phyloP scores from a whole-genome alignment of 2,113 vertebrate species.

The Halichoerus grypus region DNA sequence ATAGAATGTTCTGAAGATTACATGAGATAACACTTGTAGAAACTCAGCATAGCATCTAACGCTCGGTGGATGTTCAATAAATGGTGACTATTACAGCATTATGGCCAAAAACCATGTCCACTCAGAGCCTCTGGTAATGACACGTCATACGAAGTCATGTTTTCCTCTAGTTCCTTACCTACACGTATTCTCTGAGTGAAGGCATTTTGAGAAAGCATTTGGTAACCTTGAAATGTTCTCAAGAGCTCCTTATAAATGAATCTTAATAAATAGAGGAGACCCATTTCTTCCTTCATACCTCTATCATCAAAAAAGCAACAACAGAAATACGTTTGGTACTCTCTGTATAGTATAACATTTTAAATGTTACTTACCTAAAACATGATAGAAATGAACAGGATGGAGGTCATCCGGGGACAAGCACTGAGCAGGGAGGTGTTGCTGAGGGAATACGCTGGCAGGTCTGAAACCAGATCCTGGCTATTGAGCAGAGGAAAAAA shows the following conservation, averaged over 20 bases:
- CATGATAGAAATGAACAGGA: neutral
- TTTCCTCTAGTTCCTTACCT: neutral
- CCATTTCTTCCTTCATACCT: neutral
- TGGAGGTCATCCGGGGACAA: neutral
- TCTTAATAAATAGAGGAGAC: neutral
- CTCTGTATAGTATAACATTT: neutral
- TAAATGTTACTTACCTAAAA: constrained; percentile 24
- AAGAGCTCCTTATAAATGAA: constrained; percentile 31
- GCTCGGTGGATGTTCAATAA: neutral
- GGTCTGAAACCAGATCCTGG: constrained; percentile 51
- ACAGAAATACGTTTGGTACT: neutral
- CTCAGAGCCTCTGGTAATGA: neutral
- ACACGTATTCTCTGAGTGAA: neutral
- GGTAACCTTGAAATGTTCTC: constrained; percentile 52
- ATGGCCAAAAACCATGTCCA: neutral
- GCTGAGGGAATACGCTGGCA: neutral
- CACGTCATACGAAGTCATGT: neutral
- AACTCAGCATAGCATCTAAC: neutral
- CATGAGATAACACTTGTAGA: neutral
- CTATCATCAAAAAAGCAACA: neutral
- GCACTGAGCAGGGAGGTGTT: neutral
- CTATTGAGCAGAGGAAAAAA: neutral
- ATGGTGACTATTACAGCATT: neutral
- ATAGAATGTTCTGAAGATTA: neutral
- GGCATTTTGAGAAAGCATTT: constrained; percentile 37